phyloP scores from a whole-genome alignment of 2,113 vertebrate species.

The Chaetorhynchus papuensis region DNA sequence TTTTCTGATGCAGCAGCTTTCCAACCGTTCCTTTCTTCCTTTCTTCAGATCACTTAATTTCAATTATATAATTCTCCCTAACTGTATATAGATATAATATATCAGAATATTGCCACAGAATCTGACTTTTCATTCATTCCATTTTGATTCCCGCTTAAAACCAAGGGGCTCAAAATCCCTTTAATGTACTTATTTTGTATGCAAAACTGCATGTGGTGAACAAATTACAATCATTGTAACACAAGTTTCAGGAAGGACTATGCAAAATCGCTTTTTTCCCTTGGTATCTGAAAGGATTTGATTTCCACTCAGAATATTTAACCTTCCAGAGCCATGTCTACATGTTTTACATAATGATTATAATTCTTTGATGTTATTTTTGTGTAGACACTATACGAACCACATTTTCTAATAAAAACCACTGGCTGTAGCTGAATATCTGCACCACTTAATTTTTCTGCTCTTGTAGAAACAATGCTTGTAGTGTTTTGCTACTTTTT shows the following conservation, averaged over 20 bases:
- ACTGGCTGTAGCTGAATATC: not conserved
- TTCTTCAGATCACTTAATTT: constrained; percentile 54
- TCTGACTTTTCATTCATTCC: constrained; percentile 32
- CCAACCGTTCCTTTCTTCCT: not conserved
- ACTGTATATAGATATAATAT: constrained; percentile 36
- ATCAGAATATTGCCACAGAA: not conserved
- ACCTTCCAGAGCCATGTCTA: constrained; percentile 26
- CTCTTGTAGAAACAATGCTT: not conserved
- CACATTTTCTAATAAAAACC: constrained; percentile 33
- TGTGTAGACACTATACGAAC: not conserved
- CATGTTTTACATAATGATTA: constrained; percentile 38
- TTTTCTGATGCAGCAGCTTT: not conserved
- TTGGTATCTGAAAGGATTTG: constrained; percentile 38
- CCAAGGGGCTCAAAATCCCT: not conserved
- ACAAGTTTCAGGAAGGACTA: constrained; percentile 45
- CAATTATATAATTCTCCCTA: constrained; percentile 42
- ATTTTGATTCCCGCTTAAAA: constrained; percentile 45
- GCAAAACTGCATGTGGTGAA: constrained; percentile 43
- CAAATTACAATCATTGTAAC: constrained; percentile 51
- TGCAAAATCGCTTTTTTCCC: not conserved
- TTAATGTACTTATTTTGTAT: constrained; percentile 20
- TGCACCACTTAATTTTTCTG: not conserved
- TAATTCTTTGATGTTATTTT: constrained; percentile 37
- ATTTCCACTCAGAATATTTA: constrained; percentile 55
- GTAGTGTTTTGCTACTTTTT: not conserved